Evolutionary conservation across 2,888 invertebrate genomes (phyloP).

Genomic region (Leptopterna dolabrata): DNA sequence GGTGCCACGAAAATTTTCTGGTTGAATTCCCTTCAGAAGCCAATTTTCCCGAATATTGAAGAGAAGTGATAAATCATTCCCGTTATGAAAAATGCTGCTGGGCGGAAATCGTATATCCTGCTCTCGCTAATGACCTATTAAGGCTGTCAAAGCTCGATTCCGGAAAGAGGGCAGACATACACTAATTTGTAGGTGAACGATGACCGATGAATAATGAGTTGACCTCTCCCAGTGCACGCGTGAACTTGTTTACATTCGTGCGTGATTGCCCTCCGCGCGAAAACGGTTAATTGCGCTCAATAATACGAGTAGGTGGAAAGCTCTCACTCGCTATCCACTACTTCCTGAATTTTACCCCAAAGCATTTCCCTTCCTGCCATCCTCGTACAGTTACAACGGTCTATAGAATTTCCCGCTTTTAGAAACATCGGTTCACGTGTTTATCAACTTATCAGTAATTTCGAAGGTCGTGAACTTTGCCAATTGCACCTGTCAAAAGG

Average conservation of each 20-base stretch:
- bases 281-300: not conserved
- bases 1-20: too few relatives aligned
- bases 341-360: not conserved
- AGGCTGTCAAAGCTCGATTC: not conserved
- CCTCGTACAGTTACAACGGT: too few relatives aligned
- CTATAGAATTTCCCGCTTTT: too few relatives aligned
- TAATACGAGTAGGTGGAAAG: not conserved
- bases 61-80: not conserved
- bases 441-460: too few relatives aligned
- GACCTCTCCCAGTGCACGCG: not conserved
- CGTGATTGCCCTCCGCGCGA: not conserved
- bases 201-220: slow-evolving; percentile 2
- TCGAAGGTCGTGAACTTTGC: too few relatives aligned
- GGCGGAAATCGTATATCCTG: not conserved
- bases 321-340: not conserved
- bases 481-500: too few relatives aligned
- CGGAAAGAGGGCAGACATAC: not conserved
- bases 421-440: too few relatives aligned
- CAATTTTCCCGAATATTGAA: not conserved
- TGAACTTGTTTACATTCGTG: not conserved
- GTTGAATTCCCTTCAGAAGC: not conserved
- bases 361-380: too few relatives aligned
- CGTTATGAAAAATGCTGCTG: not conserved
- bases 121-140: slow-evolving; percentile 12
- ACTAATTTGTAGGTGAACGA: slow-evolving; percentile 14